phyloP scores from a whole-genome alignment of 2,888 invertebrate species.

The Bombylius discolor region DNA sequence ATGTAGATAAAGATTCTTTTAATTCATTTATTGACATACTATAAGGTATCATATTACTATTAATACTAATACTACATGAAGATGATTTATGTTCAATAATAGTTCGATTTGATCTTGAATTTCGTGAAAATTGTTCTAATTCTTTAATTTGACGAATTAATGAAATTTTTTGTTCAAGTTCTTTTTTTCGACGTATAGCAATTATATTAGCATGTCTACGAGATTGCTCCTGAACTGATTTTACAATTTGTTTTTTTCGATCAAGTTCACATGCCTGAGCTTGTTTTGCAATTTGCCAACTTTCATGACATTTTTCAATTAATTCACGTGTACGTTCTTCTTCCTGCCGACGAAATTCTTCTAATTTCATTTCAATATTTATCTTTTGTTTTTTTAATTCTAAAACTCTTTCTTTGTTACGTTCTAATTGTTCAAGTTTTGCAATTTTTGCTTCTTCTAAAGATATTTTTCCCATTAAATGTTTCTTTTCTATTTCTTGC shows the following conservation, averaged over 20 bases:
- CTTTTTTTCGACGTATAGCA: constrained; percentile 1
- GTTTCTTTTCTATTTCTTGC: constrained; percentile 45
- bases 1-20: not conserved
- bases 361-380: constrained; percentile 39
- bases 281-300: not conserved
- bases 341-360: constrained; percentile 40
- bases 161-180: constrained; percentile 8
- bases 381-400: constrained; percentile 40
- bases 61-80: not conserved
- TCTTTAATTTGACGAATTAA: constrained; percentile 11
- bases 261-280: constrained; percentile 2
- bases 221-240: constrained; percentile 5
- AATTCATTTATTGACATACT: constrained; percentile 5
- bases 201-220: not conserved
- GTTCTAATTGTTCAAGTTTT: constrained; percentile 42
- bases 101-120: not conserved
- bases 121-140: constrained; percentile 6
- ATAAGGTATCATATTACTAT: not conserved
- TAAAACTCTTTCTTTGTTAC: constrained; percentile 18
- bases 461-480: constrained; percentile 44
- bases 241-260: not conserved
- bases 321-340: constrained; percentile 15
- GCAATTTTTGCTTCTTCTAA: constrained; percentile 47
- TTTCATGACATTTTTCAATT: not conserved
- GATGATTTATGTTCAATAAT: not conserved